Evolutionary conservation across 2,113 vertebrate genomes (phyloP).

Genomic region (Oryzias woworae): DNA sequence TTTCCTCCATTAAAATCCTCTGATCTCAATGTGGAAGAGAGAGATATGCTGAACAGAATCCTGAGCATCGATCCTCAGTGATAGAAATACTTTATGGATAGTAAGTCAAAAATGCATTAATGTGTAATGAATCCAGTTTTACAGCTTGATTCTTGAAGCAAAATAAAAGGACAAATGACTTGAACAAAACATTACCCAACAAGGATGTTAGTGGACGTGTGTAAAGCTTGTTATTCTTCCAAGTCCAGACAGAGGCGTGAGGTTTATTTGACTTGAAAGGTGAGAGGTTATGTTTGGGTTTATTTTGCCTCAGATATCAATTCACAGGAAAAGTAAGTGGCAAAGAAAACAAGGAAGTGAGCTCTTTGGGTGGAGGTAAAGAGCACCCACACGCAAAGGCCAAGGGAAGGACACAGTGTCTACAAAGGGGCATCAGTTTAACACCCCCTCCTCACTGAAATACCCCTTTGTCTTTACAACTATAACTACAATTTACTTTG

Average conservation of each 20-base stretch:
- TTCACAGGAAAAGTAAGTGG: slow-evolving; percentile 62
- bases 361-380: slow-evolving; percentile 51
- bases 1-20: slow-evolving; percentile 34
- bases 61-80: no score
- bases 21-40: slow-evolving; percentile 4
- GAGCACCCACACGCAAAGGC: slow-evolving; percentile 31
- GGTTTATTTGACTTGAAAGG: slow-evolving; percentile 69
- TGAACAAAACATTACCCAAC: neutral
- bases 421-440: slow-evolving; percentile 35
- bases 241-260: slow-evolving; percentile 31
- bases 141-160: neutral
- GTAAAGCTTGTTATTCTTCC: slow-evolving; percentile 60
- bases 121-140: neutral
- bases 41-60: no score
- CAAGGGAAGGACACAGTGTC: slow-evolving; percentile 59
- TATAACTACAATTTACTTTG: neutral
- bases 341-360: slow-evolving; percentile 68
- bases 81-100: no score
- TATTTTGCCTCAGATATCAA: slow-evolving; percentile 66
- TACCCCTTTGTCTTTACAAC: neutral
- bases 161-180: neutral
- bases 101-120: no score
- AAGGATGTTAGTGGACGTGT: slow-evolving; percentile 31
- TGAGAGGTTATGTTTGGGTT: slow-evolving; percentile 67
- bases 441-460: neutral